Evolutionary conservation across 2,888 invertebrate species (phyloP).

Genomic region (Agrochola circellaris): DNA sequence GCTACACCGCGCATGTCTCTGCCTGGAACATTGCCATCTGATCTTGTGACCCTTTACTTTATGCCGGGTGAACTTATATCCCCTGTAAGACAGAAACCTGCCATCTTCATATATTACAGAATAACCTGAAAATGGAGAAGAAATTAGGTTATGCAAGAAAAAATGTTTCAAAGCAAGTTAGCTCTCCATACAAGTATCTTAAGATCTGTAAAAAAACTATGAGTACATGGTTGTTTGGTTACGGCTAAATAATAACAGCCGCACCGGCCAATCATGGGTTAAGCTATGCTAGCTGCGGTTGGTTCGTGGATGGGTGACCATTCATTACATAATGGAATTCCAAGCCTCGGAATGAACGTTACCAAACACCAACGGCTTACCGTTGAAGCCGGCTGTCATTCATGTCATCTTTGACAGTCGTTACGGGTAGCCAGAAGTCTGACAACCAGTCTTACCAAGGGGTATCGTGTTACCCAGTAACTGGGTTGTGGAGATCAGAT

Average conservation of each 20-base stretch:
- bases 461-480: neutral
- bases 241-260: no score
- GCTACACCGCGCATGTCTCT: slow-evolving; percentile 33
- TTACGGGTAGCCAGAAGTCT: neutral
- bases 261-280: no score
- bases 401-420: neutral
- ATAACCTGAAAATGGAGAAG: slow-evolving; percentile 30
- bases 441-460: neutral
- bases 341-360: neutral
- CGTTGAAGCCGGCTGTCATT: neutral
- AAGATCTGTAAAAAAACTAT: neutral
- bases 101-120: slow-evolving; percentile 38
- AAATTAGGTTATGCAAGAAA: neutral
- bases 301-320: neutral
- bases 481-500: neutral
- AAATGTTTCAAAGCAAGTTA: no score
- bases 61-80: slow-evolving; percentile 53
- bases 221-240: neutral
- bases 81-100: slow-evolving; percentile 47
- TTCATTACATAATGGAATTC: neutral
- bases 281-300: neutral
- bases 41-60: slow-evolving; percentile 45
- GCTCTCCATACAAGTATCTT: no score
- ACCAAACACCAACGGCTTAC: no score
- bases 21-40: slow-evolving; percentile 53